These are phyloP conservation scores for Patella caerulea DNA, from an alignment of 2,888 invertebrate species.

Conservation along the genomic window DNA sequence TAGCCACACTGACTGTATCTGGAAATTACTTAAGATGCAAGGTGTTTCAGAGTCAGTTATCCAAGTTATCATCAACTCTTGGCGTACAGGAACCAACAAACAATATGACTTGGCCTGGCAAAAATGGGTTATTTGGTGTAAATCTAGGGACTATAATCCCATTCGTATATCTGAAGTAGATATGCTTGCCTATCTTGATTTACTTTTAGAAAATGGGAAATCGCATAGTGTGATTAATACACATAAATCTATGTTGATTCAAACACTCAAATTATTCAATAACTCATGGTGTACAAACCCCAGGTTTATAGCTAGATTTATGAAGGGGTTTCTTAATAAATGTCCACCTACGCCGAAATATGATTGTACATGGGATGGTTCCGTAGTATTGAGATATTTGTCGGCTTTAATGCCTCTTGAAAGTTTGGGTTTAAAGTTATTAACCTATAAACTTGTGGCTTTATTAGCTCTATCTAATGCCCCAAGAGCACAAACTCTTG, in stretches of 20 bases:
- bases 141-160: constrained; percentile 16
- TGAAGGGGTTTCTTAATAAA: constrained; percentile 30
- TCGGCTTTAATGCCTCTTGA: too few relatives aligned
- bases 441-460: too few relatives aligned
- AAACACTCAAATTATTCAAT: background rate
- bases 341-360: constrained; percentile 33
- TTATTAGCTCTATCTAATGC: constrained; percentile 28
- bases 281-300: background rate
- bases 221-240: constrained; percentile 3
- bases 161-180: constrained; percentile 17
- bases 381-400: constrained; percentile 27
- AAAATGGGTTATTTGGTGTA: background rate
- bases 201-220: background rate
- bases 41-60: constrained; percentile 11
- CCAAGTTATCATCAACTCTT: background rate
- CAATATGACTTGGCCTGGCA: background rate
- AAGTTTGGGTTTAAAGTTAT: too few relatives aligned
- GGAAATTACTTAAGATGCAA: background rate
- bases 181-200: background rate
- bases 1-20: background rate
- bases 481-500: constrained; percentile 31
- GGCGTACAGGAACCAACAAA: background rate
- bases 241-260: background rate
- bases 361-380: constrained; percentile 35
- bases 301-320: constrained; percentile 23